Evolutionary conservation across 2,113 vertebrate genomes (phyloP).

Genomic region (Prionailurus bengalensis): DNA sequence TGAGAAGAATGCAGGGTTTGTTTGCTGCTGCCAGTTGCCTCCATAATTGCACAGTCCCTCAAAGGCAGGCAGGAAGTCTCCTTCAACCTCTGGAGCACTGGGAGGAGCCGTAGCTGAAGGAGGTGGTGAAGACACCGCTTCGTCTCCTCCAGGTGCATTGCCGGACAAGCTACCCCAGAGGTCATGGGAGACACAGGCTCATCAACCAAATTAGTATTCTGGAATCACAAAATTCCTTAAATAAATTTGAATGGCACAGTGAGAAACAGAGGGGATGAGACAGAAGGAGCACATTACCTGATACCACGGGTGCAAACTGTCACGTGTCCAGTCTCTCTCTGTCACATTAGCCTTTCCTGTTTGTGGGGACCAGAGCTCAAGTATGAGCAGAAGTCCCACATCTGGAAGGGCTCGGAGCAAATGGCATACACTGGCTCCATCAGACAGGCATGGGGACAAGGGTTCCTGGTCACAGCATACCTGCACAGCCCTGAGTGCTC

Average conservation of each 20-base stretch:
- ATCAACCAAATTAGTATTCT: neutral
- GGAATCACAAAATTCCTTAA: neutral
- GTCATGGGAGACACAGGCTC: neutral
- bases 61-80: neutral
- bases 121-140: neutral
- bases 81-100: neutral
- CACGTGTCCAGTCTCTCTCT: neutral
- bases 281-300: neutral
- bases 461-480: neutral
- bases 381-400: neutral
- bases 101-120: neutral
- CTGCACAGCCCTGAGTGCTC: neutral
- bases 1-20: neutral
- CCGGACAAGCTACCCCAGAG: neutral
- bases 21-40: neutral
- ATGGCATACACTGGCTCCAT: neutral
- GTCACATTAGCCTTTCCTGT: neutral
- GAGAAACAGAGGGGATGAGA: neutral
- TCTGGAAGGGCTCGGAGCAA: neutral
- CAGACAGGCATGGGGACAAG: neutral
- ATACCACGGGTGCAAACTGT: neutral
- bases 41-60: neutral
- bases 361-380: neutral
- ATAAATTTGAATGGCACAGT: neutral
- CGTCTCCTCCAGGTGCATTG: neutral